A percentile compares a stretch with the other conserved stretches of the same genome.
Conservation (phyloP, 2,888 invertebrate species). For the Cheilosia variabilis region DNA sequence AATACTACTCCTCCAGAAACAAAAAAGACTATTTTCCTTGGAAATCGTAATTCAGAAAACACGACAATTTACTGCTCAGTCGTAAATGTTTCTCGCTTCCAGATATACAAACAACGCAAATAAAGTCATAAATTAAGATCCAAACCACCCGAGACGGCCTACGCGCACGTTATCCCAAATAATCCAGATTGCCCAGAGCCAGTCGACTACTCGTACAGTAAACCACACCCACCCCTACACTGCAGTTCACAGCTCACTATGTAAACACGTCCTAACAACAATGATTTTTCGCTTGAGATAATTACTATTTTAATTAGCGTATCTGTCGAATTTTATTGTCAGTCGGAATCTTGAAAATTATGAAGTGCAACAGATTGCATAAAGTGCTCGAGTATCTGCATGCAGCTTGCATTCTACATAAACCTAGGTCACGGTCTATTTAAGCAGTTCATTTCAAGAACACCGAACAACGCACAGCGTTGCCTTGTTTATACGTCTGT, state of each 20-base stretch:
- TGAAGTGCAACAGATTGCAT: slow-evolving; percentile 26
- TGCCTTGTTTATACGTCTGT: slow-evolving; percentile 44
- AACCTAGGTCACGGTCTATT: slow-evolving; percentile 43
- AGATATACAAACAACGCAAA: neutral
- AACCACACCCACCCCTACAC: neutral
- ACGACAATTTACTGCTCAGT: slow-evolving; percentile 18
- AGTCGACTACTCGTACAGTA: neutral
- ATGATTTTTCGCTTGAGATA: slow-evolving; percentile 4
- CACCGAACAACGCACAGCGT: slow-evolving; percentile 23
- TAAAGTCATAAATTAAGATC: slow-evolving; percentile 15
- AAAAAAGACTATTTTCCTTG: slow-evolving; percentile 3
- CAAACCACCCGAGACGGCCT: slow-evolving; percentile 11
- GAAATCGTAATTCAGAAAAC: neutral
- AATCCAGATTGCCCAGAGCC: slow-evolving; percentile 11
- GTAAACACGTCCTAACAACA: slow-evolving; percentile 11
- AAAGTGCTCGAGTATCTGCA: slow-evolving; percentile 2
- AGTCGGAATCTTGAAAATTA: slow-evolving; percentile 16
- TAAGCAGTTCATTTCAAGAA: slow-evolving; percentile 1
- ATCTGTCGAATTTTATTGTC: slow-evolving; percentile 7
- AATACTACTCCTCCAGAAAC: neutral
- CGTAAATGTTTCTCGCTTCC: slow-evolving; percentile 11
- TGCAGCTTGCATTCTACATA: slow-evolving; percentile 3
- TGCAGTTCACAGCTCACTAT: neutral
- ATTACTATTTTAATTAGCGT: slow-evolving; percentile 15
- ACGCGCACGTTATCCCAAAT: slow-evolving; percentile 22